These are phyloP conservation scores for Zaprionus lineosus DNA, from an alignment of 2,888 invertebrate genomes.

Conservation along the genomic window DNA sequence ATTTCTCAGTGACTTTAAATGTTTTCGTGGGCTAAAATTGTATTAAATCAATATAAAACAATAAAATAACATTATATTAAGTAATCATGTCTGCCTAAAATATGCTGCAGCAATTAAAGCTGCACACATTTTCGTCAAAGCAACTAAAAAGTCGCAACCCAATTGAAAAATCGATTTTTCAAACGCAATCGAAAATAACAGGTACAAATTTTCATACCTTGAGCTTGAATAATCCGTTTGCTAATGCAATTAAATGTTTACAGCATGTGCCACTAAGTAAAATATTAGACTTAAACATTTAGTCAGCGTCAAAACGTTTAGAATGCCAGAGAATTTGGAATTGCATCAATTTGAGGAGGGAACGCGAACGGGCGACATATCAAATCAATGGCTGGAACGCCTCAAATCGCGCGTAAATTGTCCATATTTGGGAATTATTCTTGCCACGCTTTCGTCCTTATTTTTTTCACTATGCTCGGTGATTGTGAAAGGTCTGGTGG, in stretches of 20 bases:
- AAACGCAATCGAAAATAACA: constrained; percentile 27
- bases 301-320: constrained; percentile 12
- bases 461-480: constrained; percentile 96
- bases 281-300: constrained; percentile 20
- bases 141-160: constrained; percentile 10
- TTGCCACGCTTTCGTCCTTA: constrained; percentile 93
- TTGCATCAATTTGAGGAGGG: constrained; percentile 90
- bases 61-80: neutral
- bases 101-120: constrained; percentile 35
- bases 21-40: constrained; percentile 5
- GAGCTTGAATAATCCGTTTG: neutral
- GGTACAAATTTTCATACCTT: constrained; percentile 26
- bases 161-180: constrained; percentile 56
- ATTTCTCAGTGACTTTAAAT: neutral
- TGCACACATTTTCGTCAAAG: constrained; percentile 8
- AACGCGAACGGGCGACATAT: constrained; percentile 75
- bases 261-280: constrained; percentile 56
- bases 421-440: constrained; percentile 91
- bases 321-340: constrained; percentile 90
- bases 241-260: constrained; percentile 18
- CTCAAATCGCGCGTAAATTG: constrained; percentile 84
- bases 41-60: neutral
- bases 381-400: constrained; percentile 76
- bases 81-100: constrained; percentile 21
- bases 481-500: constrained; percentile 93